Percentiles rank a stretch among this genome's conserved stretches.
phyloP scores from a whole-genome alignment of 2,888 invertebrate species.

The Nomada fabriciana region DNA sequence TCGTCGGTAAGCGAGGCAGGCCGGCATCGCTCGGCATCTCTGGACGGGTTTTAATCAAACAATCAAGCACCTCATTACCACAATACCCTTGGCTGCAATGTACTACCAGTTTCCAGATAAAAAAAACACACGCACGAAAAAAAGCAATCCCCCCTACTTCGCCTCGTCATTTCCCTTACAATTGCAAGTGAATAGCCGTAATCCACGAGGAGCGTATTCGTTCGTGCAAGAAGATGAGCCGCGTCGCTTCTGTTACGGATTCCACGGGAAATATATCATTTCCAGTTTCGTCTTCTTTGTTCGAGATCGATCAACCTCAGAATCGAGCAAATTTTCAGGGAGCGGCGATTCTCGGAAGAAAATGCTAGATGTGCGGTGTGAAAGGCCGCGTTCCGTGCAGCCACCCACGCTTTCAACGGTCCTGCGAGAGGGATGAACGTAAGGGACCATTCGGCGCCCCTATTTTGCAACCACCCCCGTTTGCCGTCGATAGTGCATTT shows the following conservation, averaged over 20 bases:
- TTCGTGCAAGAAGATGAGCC: not conserved
- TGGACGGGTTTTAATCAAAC: slow-evolving; percentile 13
- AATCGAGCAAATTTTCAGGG: slow-evolving; percentile 40
- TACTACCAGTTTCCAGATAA: not conserved
- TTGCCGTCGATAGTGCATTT: slow-evolving; percentile 74
- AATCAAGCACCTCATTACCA: slow-evolving; percentile 25
- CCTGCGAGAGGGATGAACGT: slow-evolving; percentile 31
- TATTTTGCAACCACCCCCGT: slow-evolving; percentile 73
- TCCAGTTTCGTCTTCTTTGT: not conserved
- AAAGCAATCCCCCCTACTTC: too few relatives aligned
- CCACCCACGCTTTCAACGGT: slow-evolving; percentile 72
- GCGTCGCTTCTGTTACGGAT: slow-evolving; percentile 6
- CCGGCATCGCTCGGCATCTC: not conserved
- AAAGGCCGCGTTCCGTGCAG: slow-evolving; percentile 60
- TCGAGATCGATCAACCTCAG: slow-evolving; percentile 28
- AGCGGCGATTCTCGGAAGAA: slow-evolving; percentile 20
- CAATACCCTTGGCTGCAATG: not conserved
- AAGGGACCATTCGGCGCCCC: slow-evolving; percentile 68
- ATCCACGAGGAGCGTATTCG: not conserved
- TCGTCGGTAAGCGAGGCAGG: slow-evolving; percentile 62
- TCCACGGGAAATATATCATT: slow-evolving; percentile 37
- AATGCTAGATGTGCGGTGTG: slow-evolving; percentile 50
- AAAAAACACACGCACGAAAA: not conserved
- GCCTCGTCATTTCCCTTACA: not conserved
- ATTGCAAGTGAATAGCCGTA: not conserved